Percentiles rank a stretch among this genome's conserved stretches.
These are phyloP conservation scores for Ectemnius lituratus DNA, from an alignment of 2,888 invertebrate species.

Conservation along the genomic window DNA sequence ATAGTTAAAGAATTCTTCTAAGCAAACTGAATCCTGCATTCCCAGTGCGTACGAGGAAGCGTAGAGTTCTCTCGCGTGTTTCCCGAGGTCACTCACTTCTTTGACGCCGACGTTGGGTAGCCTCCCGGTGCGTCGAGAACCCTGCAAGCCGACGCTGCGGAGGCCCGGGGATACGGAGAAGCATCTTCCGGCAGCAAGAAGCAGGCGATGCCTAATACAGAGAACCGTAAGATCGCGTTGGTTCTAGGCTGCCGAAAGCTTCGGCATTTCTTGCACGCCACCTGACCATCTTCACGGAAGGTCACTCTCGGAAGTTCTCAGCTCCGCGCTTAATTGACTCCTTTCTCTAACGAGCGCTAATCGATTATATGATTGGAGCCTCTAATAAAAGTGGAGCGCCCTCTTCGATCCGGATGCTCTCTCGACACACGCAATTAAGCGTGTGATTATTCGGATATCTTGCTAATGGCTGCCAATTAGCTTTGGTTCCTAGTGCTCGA, in stretches of 20 bases:
- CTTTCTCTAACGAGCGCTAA: constrained; percentile 32
- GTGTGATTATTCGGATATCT: not conserved
- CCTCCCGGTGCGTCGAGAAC: not conserved
- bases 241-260: constrained; percentile 49
- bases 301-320: constrained; percentile 26
- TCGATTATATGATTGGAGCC: constrained; percentile 37
- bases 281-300: constrained; percentile 54
- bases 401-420: not conserved
- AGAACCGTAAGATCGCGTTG: constrained; percentile 68
- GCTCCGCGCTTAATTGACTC: constrained; percentile 42
- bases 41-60: constrained; percentile 68
- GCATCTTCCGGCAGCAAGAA: constrained; percentile 65
- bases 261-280: constrained; percentile 53
- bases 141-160: constrained; percentile 9
- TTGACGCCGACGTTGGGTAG: constrained; percentile 39
- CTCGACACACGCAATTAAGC: not conserved
- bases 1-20: no score
- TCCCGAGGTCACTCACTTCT: constrained; percentile 73
- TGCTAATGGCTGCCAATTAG: constrained; percentile 5
- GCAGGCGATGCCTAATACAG: constrained; percentile 74
- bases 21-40: constrained; percentile 54
- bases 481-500: not conserved
- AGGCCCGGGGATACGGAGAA: constrained; percentile 63
- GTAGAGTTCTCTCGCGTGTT: constrained; percentile 39
- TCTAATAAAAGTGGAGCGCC: constrained; percentile 9